Evolutionary conservation across 2,797 vertebrate species (phyloP), one percentile per base, ranked within the genome.

Genomic region (Gymnopithys bicolor): DNA sequence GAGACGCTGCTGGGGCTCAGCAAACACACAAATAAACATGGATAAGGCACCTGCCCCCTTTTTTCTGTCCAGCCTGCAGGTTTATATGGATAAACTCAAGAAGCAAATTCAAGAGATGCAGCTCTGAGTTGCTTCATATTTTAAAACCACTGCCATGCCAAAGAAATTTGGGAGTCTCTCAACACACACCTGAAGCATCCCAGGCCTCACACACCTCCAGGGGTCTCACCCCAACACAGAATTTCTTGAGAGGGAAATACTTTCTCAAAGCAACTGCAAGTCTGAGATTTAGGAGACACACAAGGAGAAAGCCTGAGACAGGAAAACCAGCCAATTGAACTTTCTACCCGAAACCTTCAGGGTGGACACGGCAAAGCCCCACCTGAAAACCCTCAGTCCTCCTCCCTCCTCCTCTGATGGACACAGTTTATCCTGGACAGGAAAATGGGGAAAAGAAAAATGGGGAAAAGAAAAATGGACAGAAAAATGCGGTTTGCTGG

Each of bases 91-190:
- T 25, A 56, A 79, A n/a, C 5, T 37, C 66, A 69, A 53, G 79
- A 46, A 60, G 43, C 19, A 80, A 81, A 82, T 48, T 16, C 18
- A 92, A 69, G n/a, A 60, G 55, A 37, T 10, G 21, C 7, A 56
- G 67, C 43, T 46, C 32, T 3, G 35, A 92, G 49, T 14, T 67
- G 37, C 21, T 32, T 10, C 15, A 82, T 30, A 41, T 46, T 80
- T 64, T 23, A 9, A 33, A 46, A 89, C 64, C 25, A 4, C 10
- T 39, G 19, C 25, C 3, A 6, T 0, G 5, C 4, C 49, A 10
- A 3, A 32, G 56, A 39, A 55, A 69, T 62, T 3, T 18, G 28
- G 37, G 43, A 73, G 8, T 3, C 43, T 27, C 45, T 27, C 56
- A 59, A 67, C 3, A 25, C 4, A 37, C 32, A 69, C 15, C n/a